These are phyloP conservation scores for Mus minutoides DNA, from an alignment of 2,797 vertebrate species.

Conservation along the genomic window DNA sequence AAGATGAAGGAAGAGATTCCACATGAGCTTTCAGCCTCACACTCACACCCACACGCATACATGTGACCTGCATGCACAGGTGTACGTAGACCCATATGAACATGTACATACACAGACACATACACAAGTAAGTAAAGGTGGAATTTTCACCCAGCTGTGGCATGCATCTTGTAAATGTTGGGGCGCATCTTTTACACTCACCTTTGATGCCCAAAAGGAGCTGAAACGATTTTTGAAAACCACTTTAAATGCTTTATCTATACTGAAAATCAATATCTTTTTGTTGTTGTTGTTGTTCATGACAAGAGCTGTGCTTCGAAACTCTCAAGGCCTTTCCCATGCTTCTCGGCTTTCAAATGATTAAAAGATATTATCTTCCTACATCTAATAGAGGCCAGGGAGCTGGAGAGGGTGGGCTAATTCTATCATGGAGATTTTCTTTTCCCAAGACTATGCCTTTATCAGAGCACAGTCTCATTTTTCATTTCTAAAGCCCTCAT, in stretches of 20 bases:
- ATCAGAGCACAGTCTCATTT: neutral
- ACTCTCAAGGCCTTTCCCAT: neutral
- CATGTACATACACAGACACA: neutral
- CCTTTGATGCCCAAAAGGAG: neutral
- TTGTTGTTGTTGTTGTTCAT: neutral
- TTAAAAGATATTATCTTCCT: slow-evolving; percentile 4
- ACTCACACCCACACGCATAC: neutral
- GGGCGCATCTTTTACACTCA: neutral
- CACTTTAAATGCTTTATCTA: neutral
- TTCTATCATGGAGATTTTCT: neutral
- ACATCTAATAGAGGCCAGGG: neutral
- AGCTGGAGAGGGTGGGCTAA: neutral
- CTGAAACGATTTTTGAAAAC: neutral
- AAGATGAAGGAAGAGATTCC: neutral
- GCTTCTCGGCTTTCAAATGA: slow-evolving; percentile 51
- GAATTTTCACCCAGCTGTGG: neutral
- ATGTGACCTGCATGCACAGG: neutral
- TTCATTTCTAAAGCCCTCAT: neutral
- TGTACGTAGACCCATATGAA: no score
- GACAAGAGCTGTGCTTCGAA: neutral
- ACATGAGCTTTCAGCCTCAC: neutral
- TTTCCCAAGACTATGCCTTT: neutral
- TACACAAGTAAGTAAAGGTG: neutral
- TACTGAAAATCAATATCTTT: neutral
- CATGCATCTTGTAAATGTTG: neutral